phyloP scores from a whole-genome alignment of 2,113 vertebrate species.

The Noturus placidus region DNA sequence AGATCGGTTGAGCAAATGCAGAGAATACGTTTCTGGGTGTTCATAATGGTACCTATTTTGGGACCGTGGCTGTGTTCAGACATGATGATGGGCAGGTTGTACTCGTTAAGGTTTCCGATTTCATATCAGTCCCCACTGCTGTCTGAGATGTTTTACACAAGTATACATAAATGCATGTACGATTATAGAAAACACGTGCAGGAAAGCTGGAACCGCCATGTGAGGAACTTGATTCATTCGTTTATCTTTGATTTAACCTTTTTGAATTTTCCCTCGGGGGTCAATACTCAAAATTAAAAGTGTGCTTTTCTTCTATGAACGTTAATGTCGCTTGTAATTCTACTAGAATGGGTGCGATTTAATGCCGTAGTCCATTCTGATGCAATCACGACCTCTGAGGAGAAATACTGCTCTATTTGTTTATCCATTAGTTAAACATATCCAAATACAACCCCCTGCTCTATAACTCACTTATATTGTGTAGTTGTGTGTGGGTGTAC shows the following conservation, averaged over 20 bases:
- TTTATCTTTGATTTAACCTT: background rate
- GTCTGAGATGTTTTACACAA: background rate
- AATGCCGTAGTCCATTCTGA: conserved; percentile 10
- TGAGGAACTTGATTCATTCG: background rate
- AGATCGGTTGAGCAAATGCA: too few species aligned
- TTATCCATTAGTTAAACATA: conserved; percentile 15
- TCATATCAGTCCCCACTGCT: background rate
- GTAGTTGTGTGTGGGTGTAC: background rate
- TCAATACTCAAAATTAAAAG: background rate
- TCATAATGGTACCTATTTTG: background rate
- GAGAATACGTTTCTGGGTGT: background rate
- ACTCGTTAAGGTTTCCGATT: background rate
- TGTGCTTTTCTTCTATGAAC: background rate
- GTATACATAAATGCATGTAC: background rate
- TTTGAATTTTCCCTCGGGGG: too few species aligned
- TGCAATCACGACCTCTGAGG: conserved; percentile 2
- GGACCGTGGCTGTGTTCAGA: background rate
- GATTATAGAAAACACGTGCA: background rate
- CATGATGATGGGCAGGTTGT: background rate
- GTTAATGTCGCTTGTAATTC: background rate
- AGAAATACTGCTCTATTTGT: conserved; percentile 15
- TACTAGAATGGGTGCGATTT: background rate
- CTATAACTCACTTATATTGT: background rate
- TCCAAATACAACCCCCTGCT: background rate
- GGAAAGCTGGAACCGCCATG: background rate